phyloP scores from a whole-genome alignment of 2,888 invertebrate species.

The Hypomecis atomaria region DNA sequence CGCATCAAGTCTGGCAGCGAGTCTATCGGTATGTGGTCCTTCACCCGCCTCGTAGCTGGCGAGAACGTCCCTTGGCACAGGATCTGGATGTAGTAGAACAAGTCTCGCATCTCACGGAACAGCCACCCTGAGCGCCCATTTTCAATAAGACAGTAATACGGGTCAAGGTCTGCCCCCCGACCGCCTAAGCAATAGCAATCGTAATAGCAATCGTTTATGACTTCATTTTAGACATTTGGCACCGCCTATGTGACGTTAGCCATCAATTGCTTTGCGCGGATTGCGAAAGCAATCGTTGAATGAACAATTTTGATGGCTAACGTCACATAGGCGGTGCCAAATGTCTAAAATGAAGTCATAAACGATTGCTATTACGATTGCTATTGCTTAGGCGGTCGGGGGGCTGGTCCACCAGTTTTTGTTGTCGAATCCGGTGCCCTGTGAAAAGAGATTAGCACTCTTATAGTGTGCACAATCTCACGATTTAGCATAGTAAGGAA shows the following conservation, averaged over 20 bases:
- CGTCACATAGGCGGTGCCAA: too few relatives aligned
- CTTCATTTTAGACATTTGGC: too few relatives aligned
- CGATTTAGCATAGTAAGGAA: too few relatives aligned
- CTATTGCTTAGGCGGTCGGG: too few relatives aligned
- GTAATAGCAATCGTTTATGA: too few relatives aligned
- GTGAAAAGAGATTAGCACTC: conserved; percentile 6
- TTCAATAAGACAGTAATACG: conserved; percentile 89
- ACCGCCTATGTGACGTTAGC: too few relatives aligned
- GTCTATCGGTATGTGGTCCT: conserved; percentile 85
- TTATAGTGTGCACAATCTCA: neutral
- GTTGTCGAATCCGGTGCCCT: conserved; percentile 82
- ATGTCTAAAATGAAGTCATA: too few relatives aligned
- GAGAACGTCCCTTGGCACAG: conserved; percentile 89
- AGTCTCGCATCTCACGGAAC: conserved; percentile 88
- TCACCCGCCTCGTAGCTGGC: conserved; percentile 84
- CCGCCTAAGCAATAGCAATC: too few relatives aligned
- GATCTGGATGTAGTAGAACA: conserved; percentile 91
- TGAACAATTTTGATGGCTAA: too few relatives aligned
- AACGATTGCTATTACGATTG: too few relatives aligned
- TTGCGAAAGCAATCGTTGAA: too few relatives aligned
- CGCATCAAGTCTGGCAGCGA: conserved; percentile 90
- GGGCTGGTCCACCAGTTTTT: conserved; percentile 79
- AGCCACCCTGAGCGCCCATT: conserved; percentile 89
- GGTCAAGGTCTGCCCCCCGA: conserved; percentile 86
- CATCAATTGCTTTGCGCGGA: too few relatives aligned